Evolutionary conservation across 2,797 vertebrate species (phyloP).

Genomic region (Strix occidentalis): DNA sequence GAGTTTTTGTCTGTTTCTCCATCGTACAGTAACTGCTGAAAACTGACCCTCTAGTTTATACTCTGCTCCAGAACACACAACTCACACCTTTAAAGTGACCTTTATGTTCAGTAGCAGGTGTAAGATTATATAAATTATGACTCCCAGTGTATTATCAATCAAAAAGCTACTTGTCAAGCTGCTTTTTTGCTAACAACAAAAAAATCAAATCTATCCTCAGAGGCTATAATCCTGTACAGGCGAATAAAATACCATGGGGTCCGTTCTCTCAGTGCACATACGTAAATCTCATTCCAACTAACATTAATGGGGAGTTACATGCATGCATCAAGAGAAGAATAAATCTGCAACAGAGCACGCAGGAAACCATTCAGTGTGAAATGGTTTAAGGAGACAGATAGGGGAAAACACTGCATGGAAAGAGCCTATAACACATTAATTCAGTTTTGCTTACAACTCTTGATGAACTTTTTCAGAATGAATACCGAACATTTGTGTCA

Average conservation of each 20-base stretch:
- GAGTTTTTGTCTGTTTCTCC: conserved; percentile 51
- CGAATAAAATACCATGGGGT: conserved; percentile 64
- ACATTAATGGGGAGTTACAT: conserved; percentile 62
- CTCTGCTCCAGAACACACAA: conserved; percentile 25
- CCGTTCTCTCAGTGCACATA: conserved; percentile 56
- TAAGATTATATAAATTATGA: conserved; percentile 73
- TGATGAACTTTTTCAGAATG: conserved; percentile 40
- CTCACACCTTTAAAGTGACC: conserved; percentile 69
- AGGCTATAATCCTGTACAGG: conserved; percentile 63
- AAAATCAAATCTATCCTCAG: conserved; percentile 63
- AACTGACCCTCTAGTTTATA: conserved; percentile 49
- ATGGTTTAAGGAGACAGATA: conserved; percentile 38
- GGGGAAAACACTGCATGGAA: conserved; percentile 12
- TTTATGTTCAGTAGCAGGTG: conserved; percentile 64
- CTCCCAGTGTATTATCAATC: conserved; percentile 74
- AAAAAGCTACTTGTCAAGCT: conserved; percentile 64
- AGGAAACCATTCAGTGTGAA: conserved; percentile 50
- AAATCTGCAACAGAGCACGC: conserved; percentile 43
- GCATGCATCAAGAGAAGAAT: conserved; percentile 50
- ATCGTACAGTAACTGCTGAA: not conserved
- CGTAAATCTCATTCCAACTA: conserved; percentile 67
- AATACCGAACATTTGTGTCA: conserved; percentile 1
- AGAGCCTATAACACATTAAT: not conserved
- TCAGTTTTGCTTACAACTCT: conserved; percentile 32
- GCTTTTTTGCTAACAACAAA: conserved; percentile 69